Evolutionary conservation across 2,888 invertebrate genomes (phyloP).

Genomic region (Sphecodes monilicornis): DNA sequence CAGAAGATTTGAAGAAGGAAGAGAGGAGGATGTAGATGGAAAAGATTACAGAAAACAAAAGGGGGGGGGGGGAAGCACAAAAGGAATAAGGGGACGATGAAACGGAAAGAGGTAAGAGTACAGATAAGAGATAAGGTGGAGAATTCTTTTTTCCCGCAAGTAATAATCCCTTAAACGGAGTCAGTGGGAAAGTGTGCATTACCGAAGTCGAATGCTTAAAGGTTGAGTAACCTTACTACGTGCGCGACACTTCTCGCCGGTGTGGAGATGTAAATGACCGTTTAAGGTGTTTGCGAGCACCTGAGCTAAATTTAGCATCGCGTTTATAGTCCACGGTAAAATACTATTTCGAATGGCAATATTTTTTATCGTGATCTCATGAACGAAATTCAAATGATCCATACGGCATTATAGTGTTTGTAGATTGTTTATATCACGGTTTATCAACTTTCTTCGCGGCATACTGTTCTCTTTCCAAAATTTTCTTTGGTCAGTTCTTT

Average conservation of each 20-base stretch:
- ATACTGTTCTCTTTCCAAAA: not conserved
- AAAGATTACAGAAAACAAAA: not conserved
- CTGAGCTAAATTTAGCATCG: constrained; percentile 37
- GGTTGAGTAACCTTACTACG: constrained; percentile 39
- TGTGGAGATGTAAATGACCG: constrained; percentile 53
- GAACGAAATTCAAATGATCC: not conserved
- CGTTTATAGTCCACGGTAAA: not conserved
- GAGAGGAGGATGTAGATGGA: not conserved
- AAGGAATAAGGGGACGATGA: not conserved
- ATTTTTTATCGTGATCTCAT: not conserved
- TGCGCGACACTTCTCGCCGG: constrained; percentile 42
- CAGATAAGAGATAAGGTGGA: not conserved
- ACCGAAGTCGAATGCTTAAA: constrained; percentile 16
- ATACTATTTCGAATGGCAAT: not conserved
- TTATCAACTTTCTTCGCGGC: no score
- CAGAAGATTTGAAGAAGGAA: not conserved
- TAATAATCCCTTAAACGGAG: constrained; percentile 26
- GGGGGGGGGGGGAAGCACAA: not conserved
- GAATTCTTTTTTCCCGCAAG: not conserved
- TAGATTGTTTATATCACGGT: no score
- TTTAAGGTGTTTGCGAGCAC: constrained; percentile 43
- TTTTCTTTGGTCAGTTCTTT: not conserved
- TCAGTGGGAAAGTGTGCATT: constrained; percentile 15
- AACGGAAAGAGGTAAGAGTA: not conserved
- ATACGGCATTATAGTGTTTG: not conserved